Percentiles rank a stretch among this genome's conserved stretches.
phyloP scores from a whole-genome alignment of 2,888 invertebrate species.

The Glyphotaelius pellucidus region DNA sequence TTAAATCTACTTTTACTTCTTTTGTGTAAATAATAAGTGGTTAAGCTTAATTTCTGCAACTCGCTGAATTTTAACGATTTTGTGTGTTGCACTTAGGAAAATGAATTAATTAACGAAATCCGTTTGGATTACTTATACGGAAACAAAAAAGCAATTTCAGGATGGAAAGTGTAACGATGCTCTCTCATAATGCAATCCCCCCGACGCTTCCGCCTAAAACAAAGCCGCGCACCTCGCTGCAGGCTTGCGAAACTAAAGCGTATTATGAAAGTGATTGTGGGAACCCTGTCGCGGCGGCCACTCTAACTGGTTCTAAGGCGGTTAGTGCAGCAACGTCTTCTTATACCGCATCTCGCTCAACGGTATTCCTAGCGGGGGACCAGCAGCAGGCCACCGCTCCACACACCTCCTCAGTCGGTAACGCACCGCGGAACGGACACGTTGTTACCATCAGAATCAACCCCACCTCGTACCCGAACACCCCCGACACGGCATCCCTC shows the following conservation, averaged over 20 bases:
- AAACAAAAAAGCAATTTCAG: conserved; percentile 32
- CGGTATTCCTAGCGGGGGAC: conserved; percentile 77
- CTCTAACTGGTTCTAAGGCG: conserved; percentile 62
- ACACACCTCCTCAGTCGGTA: conserved; percentile 71
- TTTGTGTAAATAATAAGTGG: background rate
- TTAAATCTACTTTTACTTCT: background rate
- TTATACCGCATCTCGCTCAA: conserved; percentile 69
- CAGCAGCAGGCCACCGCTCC: conserved; percentile 56
- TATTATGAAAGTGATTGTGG: conserved; percentile 50
- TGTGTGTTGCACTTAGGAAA: background rate
- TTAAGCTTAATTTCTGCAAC: background rate
- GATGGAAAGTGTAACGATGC: conserved; percentile 62
- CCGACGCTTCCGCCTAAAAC: conserved; percentile 67
- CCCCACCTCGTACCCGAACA: conserved; percentile 73
- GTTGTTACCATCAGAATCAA: conserved; percentile 85
- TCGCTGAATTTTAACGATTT: background rate
- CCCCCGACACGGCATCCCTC: conserved; percentile 39
- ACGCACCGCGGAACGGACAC: conserved; percentile 73
- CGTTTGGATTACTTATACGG: background rate
- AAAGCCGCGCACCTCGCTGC: conserved; percentile 68
- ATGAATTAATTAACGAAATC: conserved; percentile 21
- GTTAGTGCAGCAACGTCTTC: conserved; percentile 59
- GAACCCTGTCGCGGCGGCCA: conserved; percentile 48
- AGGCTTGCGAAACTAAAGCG: conserved; percentile 62
- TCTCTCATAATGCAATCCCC: conserved; percentile 63